A percentile compares a stretch with the other conserved stretches of the same genome.
phyloP scores from a whole-genome alignment of 2,113 vertebrate species.

The Empidonax traillii region DNA sequence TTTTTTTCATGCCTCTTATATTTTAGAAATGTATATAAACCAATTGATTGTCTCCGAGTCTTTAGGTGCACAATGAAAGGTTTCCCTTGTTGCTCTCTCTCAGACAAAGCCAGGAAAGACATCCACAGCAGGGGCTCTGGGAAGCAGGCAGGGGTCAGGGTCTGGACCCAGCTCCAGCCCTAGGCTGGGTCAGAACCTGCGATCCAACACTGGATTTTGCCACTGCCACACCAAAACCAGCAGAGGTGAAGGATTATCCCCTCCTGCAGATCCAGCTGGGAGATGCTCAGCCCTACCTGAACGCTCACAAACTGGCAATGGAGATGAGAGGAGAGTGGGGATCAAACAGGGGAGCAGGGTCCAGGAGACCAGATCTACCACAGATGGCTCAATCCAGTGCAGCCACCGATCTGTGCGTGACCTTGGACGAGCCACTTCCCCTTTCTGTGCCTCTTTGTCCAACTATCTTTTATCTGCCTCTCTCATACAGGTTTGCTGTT shows the following conservation, averaged over 20 bases:
- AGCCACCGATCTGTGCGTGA: neutral
- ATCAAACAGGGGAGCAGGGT: neutral
- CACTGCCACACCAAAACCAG: neutral
- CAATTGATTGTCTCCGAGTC: neutral
- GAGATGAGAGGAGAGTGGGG: fast-evolving
- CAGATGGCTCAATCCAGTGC: neutral
- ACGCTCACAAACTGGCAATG: neutral
- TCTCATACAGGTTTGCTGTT: constrained; percentile 34
- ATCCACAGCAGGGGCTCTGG: neutral
- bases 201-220: neutral
- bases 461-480: constrained; percentile 31
- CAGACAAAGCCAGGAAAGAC: neutral
- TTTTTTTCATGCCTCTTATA: neutral
- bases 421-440: constrained; percentile 11
- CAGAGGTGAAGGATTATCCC: neutral
- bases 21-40: neutral
- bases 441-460: constrained; percentile 43
- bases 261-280: neutral
- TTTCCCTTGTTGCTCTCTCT: neutral
- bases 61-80: neutral
- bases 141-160: neutral
- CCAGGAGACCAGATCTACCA: neutral
- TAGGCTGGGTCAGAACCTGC: neutral
- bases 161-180: neutral
- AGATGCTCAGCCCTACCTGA: neutral